phyloP scores from a whole-genome alignment of 2,888 invertebrate genomes.

The Rhodophaea formosa region DNA sequence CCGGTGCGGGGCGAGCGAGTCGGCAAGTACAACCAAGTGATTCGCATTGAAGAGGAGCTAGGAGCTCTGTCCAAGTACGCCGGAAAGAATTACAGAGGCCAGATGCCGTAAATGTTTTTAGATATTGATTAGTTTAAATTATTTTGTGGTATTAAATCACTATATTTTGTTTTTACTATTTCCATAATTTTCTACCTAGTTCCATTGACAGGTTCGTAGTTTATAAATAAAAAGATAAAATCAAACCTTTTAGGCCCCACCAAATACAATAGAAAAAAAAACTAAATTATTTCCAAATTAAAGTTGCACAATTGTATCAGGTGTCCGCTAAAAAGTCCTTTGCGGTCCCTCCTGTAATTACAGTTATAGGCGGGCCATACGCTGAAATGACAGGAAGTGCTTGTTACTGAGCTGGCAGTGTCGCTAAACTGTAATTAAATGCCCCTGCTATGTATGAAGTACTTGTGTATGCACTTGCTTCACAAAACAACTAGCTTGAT shows the following conservation, averaged over 20 bases:
- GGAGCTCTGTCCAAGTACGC: conserved; percentile 95
- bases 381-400: conserved; percentile 57
- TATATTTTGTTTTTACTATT: no score
- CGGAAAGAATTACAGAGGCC: conserved; percentile 94
- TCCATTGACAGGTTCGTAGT: no score
- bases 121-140: no score
- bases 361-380: neutral
- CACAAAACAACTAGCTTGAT: no score
- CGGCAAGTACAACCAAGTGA: conserved; percentile 98
- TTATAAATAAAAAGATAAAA: no score
- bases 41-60: conserved; percentile 98
- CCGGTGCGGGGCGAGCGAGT: conserved; percentile 97
- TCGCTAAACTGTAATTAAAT: conserved; percentile 52
- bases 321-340: neutral
- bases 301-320: neutral
- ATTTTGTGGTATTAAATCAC: no score
- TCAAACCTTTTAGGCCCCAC: no score
- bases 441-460: no score
- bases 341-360: neutral
- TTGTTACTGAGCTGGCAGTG: conserved; percentile 44
- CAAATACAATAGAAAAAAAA: no score
- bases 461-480: no score
- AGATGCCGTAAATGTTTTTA: conserved; percentile 17
- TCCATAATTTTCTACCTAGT: no score
- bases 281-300: no score